Conservation (phyloP, 2,113 vertebrate species). For the Oncorhynchus masou region DNA sequence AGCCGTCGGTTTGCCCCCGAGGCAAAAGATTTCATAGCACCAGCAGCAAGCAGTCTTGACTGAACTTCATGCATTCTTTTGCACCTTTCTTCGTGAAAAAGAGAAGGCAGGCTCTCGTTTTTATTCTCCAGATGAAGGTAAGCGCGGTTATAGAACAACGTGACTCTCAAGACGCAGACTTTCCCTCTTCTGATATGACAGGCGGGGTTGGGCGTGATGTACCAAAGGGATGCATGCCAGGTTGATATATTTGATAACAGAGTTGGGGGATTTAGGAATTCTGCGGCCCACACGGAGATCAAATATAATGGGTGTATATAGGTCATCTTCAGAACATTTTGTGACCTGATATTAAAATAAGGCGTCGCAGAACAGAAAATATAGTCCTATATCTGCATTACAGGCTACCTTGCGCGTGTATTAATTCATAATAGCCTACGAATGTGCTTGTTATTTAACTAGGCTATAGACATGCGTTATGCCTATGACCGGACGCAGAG, state of each 20-base stretch:
- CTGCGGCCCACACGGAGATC: conserved; percentile 19
- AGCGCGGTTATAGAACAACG: conserved; percentile 62
- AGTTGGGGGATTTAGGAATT: conserved; percentile 10
- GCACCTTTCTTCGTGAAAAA: conserved; percentile 75
- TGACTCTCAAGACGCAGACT: conserved; percentile 39
- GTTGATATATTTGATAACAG: conserved; percentile 19
- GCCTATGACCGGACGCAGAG: neutral
- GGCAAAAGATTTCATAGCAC: conserved; percentile 86
- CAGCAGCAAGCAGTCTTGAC: conserved; percentile 54
- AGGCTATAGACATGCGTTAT: neutral
- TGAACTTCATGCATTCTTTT: conserved; percentile 81
- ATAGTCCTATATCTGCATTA: neutral
- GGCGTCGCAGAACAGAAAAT: neutral
- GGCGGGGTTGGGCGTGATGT: conserved; percentile 37
- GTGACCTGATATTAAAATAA: conserved; percentile 2
- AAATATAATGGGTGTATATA: neutral
- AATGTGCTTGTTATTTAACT: neutral
- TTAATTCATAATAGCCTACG: neutral
- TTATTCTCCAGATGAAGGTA: conserved; percentile 78
- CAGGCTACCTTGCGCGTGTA: neutral
- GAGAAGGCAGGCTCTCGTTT: conserved; percentile 51
- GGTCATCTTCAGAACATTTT: neutral
- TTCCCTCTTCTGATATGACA: conserved; percentile 36
- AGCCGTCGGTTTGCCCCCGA: conserved; percentile 85
- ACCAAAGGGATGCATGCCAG: conserved; percentile 22